phyloP scores from a whole-genome alignment of 2,113 vertebrate species.

The Malurus cyaneus region DNA sequence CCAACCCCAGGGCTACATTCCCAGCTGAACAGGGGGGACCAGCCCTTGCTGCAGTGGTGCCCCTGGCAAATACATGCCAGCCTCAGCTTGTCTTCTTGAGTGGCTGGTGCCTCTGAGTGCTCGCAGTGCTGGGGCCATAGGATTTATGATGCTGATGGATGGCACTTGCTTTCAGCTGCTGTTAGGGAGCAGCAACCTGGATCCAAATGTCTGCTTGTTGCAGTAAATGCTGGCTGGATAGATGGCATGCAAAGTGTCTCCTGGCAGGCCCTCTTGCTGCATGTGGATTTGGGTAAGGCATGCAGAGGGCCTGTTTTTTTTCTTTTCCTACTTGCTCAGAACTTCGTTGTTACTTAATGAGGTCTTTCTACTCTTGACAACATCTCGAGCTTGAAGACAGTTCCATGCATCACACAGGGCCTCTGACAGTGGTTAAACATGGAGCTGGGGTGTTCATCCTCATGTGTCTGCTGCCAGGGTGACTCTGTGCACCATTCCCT shows the following conservation, averaged over 20 bases:
- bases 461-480: not conserved
- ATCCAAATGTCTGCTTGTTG: not conserved
- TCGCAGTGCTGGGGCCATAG: accelerated
- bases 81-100: not conserved
- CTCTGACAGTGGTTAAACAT: not conserved
- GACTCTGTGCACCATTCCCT: not conserved
- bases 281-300: not conserved
- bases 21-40: not conserved
- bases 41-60: not conserved
- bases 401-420: not conserved
- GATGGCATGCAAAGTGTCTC: not conserved
- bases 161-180: not conserved
- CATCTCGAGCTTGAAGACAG: not conserved
- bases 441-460: not conserved
- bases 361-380: constrained; percentile 2
- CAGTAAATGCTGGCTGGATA: not conserved
- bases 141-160: not conserved
- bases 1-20: not conserved
- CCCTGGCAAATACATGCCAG: not conserved
- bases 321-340: not conserved
- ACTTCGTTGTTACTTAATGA: constrained; percentile 10
- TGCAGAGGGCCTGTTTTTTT: not conserved
- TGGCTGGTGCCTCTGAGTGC: not conserved
- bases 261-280: not conserved
- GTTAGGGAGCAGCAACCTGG: not conserved